These are phyloP conservation scores for Enoplosus armatus DNA, from an alignment of 2,797 vertebrate genomes.

Conservation along the genomic window DNA sequence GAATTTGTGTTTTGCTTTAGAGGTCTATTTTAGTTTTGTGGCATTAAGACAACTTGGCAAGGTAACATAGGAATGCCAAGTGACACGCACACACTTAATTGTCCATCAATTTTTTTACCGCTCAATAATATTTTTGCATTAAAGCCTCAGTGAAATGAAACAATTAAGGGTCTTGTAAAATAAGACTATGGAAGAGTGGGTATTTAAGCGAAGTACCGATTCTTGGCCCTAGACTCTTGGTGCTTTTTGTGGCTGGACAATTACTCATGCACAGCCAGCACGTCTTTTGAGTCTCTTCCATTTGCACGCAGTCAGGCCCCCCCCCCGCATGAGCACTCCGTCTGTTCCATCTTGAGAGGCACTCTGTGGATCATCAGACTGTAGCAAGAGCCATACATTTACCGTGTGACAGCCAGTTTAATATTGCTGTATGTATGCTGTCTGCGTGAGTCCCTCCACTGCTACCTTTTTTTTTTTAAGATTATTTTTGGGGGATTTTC, in stretches of 20 bases:
- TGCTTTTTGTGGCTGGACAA: slow-evolving; percentile 67
- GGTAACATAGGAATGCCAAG: slow-evolving; percentile 42
- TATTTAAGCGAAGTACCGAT: slow-evolving; percentile 45
- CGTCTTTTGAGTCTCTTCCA: slow-evolving; percentile 54
- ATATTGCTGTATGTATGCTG: slow-evolving; percentile 42
- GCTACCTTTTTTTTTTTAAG: too few species aligned
- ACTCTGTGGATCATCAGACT: slow-evolving; percentile 37
- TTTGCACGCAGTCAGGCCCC: slow-evolving; percentile 70
- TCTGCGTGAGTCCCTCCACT: slow-evolving; percentile 30
- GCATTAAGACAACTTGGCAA: slow-evolving; percentile 47
- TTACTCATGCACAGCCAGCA: slow-evolving; percentile 67
- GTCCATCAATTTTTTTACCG: slow-evolving; percentile 53
- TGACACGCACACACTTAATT: slow-evolving; percentile 16
- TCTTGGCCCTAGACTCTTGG: slow-evolving; percentile 55
- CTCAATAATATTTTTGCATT: slow-evolving; percentile 40
- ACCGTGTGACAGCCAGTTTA: slow-evolving; percentile 33
- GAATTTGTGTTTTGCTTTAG: slow-evolving; percentile 23
- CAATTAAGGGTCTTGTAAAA: slow-evolving; percentile 42
- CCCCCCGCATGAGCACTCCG: slow-evolving; percentile 41
- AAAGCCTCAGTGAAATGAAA: slow-evolving; percentile 17
- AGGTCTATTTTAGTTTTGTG: slow-evolving; percentile 62
- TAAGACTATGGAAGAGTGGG: slow-evolving; percentile 39
- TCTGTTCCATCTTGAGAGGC: slow-evolving; percentile 42
- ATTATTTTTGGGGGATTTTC: too few species aligned
- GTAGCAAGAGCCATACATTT: slow-evolving; percentile 31